These are phyloP conservation scores for Drosophila pandora DNA, from an alignment of 1,140 invertebrate genomes.

Conservation along the genomic window DNA sequence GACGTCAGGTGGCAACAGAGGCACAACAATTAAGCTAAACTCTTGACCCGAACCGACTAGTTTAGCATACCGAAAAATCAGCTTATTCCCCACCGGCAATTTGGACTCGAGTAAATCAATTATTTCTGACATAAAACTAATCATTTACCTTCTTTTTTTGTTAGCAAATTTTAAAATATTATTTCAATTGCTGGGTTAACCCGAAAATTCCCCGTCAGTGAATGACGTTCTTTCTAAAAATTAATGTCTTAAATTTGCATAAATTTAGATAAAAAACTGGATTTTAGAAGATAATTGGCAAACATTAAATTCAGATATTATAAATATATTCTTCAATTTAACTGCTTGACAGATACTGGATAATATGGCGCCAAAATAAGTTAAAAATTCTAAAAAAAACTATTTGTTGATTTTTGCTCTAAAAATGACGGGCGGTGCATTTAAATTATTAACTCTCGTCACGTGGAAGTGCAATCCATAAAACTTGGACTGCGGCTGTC, in stretches of 20 bases:
- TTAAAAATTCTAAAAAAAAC: too few species aligned
- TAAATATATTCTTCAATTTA: not conserved
- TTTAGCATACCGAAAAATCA: constrained; percentile 14
- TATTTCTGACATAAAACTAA: constrained; percentile 17
- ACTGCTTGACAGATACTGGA: not conserved
- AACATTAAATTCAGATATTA: not conserved
- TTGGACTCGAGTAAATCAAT: constrained; percentile 9
- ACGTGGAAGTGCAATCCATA: constrained; percentile 8
- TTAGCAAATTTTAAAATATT: not conserved
- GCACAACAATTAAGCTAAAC: constrained; percentile 15
- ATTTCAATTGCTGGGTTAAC: not conserved
- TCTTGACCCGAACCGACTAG: constrained; percentile 18
- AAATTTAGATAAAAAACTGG: not conserved
- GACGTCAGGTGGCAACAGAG: constrained; percentile 32
- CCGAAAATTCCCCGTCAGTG: not conserved
- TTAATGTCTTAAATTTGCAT: constrained; percentile 8
- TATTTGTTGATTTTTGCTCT: too few species aligned
- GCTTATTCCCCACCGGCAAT: not conserved
- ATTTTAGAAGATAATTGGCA: not conserved
- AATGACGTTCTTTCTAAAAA: not conserved
- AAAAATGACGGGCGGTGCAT: not conserved
- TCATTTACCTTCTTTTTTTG: not conserved
- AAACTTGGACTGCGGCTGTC: not conserved
- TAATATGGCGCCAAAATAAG: not conserved
- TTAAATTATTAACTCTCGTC: constrained; percentile 11